Evolutionary conservation across 1,140 invertebrate genomes (phyloP), one percentile per base, ranked within the genome.

Genomic region (Drosophila ficusphila): DNA sequence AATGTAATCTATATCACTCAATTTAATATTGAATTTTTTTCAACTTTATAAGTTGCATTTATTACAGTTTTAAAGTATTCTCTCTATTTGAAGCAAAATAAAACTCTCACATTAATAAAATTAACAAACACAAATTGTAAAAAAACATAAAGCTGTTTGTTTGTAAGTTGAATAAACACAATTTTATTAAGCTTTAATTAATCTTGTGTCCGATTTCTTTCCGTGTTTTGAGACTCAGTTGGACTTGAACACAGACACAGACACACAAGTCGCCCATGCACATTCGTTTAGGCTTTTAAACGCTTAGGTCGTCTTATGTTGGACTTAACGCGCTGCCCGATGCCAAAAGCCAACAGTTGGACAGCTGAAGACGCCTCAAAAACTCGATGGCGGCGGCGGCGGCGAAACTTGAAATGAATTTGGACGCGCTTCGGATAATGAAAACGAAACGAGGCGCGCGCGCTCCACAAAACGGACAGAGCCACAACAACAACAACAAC

Each of bases 251-350:
- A 33, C 68, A 56, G n/a, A 47, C 11, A 58, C 38, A 49, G 19
- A 36, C 33, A 56, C 27, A 27, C 38, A 11, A 16, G 46, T 71
- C 74, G 76, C 64, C 69, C 64, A 61, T 56, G 74, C 62, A 67
- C 83, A 82, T 88, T 82, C 83, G 78, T 88, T 88, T 88, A 88
- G 78, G 83, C 82, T 82, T 88, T 88, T 88, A 89, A 88, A 75
- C 77, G 82, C 82, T 88, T 83, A 88, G 83, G 82, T 76, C 83
- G 83, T 71, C 82, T 88, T 88, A 89, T 88, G 75, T 78, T 71
- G 69, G 82, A 71, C 82, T 86, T 88, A 88, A 78, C 68, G 77
- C 76, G 77, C 76, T 79, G 75, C 71, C 79, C 75, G 73, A 73
- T 51, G 49, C 70, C 64, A 85, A 83, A 79, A 79, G 81, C 79